Percentiles rank a stretch among this genome's conserved stretches.
These are phyloP conservation scores for Allygus modestus DNA, from an alignment of 2,888 invertebrate genomes.

Conservation along the genomic window DNA sequence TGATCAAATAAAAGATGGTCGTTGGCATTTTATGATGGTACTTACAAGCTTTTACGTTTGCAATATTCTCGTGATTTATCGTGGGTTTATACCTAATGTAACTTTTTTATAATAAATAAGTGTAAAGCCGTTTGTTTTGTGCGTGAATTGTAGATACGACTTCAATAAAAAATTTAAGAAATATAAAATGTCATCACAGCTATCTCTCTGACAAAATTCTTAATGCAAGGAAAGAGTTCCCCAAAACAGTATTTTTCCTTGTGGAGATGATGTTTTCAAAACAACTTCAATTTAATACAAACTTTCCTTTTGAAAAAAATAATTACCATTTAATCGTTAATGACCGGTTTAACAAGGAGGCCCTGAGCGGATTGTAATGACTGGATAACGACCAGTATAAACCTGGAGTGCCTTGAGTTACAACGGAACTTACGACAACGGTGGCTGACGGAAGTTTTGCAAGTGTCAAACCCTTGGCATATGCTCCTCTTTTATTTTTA, in stretches of 20 bases:
- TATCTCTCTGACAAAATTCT: no score
- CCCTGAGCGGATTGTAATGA: neutral
- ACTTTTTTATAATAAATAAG: no score
- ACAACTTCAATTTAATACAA: neutral
- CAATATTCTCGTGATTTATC: no score
- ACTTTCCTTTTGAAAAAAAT: slow-evolving; percentile 6
- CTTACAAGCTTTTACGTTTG: no score
- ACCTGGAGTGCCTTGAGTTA: slow-evolving; percentile 42
- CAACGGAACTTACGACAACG: slow-evolving; percentile 1
- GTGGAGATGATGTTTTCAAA: neutral
- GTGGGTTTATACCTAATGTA: no score
- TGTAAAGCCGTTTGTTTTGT: neutral
- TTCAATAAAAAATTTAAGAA: no score
- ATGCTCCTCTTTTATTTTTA: slow-evolving; percentile 10
- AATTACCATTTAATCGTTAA: slow-evolving; percentile 39
- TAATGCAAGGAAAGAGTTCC: no score
- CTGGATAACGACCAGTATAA: slow-evolving; percentile 31
- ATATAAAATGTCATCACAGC: no score
- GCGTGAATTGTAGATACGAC: no score
- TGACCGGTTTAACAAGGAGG: neutral
- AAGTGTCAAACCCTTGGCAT: slow-evolving; percentile 56
- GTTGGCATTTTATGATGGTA: no score
- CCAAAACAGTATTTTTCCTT: no score
- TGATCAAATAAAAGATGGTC: no score
- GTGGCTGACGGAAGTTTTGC: slow-evolving; percentile 55